Evolutionary conservation across 2,888 invertebrate genomes (phyloP), one percentile per base, ranked within the genome.

Genomic region (Eupithecia inturbata): DNA sequence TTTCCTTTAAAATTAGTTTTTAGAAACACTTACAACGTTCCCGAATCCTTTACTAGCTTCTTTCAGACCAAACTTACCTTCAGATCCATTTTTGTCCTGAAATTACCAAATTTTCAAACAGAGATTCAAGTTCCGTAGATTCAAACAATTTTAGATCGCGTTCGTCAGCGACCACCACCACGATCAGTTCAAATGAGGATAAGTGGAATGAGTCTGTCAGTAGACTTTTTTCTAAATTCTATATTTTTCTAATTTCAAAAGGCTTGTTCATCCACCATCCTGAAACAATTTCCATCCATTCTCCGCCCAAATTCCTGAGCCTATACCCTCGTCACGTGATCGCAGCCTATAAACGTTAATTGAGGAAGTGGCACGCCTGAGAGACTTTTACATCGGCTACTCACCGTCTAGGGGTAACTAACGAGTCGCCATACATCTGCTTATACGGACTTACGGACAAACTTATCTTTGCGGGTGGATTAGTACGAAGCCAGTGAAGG

Each of bases 281-380:
- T 26, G 26, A 57, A 62, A 31, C 62, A 62, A 62, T 62, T 62
- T 12, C 57, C 31, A 62, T 31, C 19, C 62, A 31, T 62, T 62
- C 31, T 19, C 19, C 9, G 31, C 62, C 72, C 49, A 49, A 63
- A 72, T 67, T 39, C 62, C 49, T 28, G 14, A 28, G 49, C 26
- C 9, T 5, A 72, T 3, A 72, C 72, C 72, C 68, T 72, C 63
- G 67, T 73, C 73, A 69, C 73, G 69, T 64, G 73, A 67, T 72
- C 39, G 63, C 41, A 41, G 68, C 63, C 53, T 62, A 68, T 73
- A 67, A 70, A 67, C 33, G 60, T 66, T 67, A 70, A 70, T 73
- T 67, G 73, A 67, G 73, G 73, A 67, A 73, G 67, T 19, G 57
- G 26, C 57, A 26, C 57, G 31, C 60, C 60, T 60, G 28, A 33